Conservation (phyloP, 2,113 vertebrate genomes). For the Triplophysa dalaica region DNA sequence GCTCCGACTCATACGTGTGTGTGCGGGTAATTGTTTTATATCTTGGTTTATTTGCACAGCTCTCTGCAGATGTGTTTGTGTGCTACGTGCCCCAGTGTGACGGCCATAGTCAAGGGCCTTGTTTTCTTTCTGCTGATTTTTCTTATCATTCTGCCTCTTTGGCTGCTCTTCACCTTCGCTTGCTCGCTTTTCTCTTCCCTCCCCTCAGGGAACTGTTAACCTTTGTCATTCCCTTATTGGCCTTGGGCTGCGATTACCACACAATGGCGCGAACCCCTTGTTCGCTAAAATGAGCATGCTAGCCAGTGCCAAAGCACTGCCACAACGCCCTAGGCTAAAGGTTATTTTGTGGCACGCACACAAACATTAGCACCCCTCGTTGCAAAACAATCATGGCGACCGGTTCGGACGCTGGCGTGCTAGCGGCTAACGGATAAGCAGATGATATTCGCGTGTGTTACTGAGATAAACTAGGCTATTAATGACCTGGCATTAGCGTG, state of each 20-base stretch:
- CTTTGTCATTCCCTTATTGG: conserved; percentile 60
- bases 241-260: conserved; percentile 64
- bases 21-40: conserved; percentile 33
- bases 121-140: conserved; percentile 23
- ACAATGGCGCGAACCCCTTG: conserved; percentile 21
- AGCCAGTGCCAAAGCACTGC: background rate
- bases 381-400: conserved; percentile 22
- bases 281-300: conserved; percentile 8
- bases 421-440: background rate
- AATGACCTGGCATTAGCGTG: conserved; percentile 1
- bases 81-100: conserved; percentile 32
- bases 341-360: conserved; percentile 8
- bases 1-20: background rate
- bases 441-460: background rate
- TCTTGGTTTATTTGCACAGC: background rate
- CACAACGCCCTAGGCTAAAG: background rate
- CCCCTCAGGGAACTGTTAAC: conserved; percentile 66
- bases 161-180: conserved; percentile 65
- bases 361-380: conserved; percentile 5
- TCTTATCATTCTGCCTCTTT: conserved; percentile 67
- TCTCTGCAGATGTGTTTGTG: background rate
- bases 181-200: conserved; percentile 64
- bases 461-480: conserved; percentile 12
- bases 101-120: background rate
- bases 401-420: background rate